These are phyloP conservation scores for Myiopsitta monachus DNA, from an alignment of 2,113 vertebrate genomes.

Conservation along the genomic window DNA sequence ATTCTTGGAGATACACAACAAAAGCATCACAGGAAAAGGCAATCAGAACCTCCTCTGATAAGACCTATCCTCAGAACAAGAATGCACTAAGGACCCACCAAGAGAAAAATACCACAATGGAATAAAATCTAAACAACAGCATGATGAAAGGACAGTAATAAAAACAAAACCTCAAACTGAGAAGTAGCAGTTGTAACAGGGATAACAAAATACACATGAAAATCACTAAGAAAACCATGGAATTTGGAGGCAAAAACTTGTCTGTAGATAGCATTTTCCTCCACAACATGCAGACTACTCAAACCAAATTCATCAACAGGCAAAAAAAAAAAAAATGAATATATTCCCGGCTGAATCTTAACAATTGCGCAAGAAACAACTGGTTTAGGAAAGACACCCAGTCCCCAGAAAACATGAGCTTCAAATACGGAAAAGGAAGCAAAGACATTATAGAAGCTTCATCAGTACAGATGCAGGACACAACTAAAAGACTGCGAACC, in stretches of 20 bases:
- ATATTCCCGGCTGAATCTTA: fast-evolving
- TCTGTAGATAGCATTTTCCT: fast-evolving
- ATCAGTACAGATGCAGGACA: fast-evolving
- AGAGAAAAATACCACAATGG: fast-evolving
- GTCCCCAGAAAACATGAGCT: fast-evolving
- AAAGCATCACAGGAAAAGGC: not conserved
- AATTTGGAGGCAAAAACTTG: fast-evolving
- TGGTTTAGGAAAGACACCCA: too few species aligned
- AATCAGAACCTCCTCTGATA: not conserved
- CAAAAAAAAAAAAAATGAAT: not conserved
- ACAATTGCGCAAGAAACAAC: not conserved
- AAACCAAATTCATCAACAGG: fast-evolving
- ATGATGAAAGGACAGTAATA: fast-evolving
- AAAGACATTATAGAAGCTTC: fast-evolving
- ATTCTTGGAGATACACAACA: not conserved
- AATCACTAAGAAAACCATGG: fast-evolving
- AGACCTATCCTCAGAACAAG: fast-evolving
- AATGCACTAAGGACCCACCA: fast-evolving
- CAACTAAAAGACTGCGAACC: fast-evolving
- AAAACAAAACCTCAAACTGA: fast-evolving
- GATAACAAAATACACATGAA: fast-evolving
- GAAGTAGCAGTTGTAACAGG: fast-evolving
- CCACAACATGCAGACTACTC: fast-evolving
- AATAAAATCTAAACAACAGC: fast-evolving
- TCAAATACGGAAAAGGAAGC: fast-evolving